Evolutionary conservation across 2,797 vertebrate species (phyloP).

Genomic region (Arctocebus calabarensis): DNA sequence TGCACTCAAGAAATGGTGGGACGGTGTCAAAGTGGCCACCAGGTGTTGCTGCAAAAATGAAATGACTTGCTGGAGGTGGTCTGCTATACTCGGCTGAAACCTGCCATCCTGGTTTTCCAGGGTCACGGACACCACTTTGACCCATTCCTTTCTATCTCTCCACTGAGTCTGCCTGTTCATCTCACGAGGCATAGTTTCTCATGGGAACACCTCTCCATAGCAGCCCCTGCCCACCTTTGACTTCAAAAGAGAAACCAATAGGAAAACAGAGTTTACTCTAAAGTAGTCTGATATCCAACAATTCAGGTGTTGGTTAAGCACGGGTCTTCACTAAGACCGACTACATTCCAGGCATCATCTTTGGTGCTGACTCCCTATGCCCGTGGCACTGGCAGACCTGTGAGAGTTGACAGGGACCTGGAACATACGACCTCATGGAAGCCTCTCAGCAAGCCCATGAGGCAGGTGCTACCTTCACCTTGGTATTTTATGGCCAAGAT

Average conservation of each 20-base stretch:
- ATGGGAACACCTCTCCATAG: not conserved
- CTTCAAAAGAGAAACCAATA: not conserved
- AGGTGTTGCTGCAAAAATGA: not conserved
- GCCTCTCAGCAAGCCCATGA: not conserved
- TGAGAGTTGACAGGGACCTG: not conserved
- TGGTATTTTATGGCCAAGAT: not conserved
- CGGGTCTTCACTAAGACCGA: not conserved
- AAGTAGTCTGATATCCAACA: not conserved
- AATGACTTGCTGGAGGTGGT: rapidly evolving
- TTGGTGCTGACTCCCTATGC: not conserved
- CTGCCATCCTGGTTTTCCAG: rapidly evolving
- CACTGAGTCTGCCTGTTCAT: not conserved
- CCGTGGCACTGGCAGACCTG: not conserved
- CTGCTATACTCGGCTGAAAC: not conserved
- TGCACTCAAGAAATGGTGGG: not conserved
- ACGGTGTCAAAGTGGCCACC: not conserved
- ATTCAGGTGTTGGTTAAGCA: not conserved
- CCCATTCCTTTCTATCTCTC: not conserved
- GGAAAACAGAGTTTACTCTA: not conserved
- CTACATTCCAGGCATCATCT: not conserved
- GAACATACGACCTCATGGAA: not conserved
- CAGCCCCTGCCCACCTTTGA: not conserved
- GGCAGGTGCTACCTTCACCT: not conserved
- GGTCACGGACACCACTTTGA: not conserved
- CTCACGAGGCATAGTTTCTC: not conserved